Percentiles rank a stretch among this genome's conserved stretches.
Evolutionary conservation across 1,140 invertebrate species (phyloP).

Genomic region (Drosophila punjabiensis): DNA sequence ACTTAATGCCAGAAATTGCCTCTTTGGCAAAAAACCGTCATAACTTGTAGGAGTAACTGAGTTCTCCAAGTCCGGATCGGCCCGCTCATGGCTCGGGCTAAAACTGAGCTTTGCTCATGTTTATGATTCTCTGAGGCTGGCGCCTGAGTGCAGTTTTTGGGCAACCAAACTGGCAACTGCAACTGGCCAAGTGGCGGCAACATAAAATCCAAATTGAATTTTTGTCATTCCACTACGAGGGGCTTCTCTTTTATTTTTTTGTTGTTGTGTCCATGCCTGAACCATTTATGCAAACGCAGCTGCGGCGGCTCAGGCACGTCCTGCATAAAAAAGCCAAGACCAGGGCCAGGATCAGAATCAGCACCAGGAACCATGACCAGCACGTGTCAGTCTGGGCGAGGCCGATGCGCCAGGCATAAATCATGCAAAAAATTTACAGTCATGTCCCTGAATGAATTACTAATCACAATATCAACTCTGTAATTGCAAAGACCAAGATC

Average conservation of each 20-base stretch:
- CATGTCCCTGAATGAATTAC: constrained; percentile 42
- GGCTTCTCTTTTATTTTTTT: not conserved
- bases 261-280: constrained; percentile 36
- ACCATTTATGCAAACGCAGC: constrained; percentile 79
- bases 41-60: constrained; percentile 68
- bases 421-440: constrained; percentile 43
- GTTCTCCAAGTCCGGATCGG: constrained; percentile 3
- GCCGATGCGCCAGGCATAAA: constrained; percentile 52
- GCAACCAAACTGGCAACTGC: not conserved
- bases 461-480: constrained; percentile 50
- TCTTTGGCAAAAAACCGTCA: constrained; percentile 54
- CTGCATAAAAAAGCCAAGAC: constrained; percentile 38
- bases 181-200: constrained; percentile 29
- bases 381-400: constrained; percentile 38
- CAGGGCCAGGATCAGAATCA: not conserved
- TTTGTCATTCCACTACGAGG: constrained; percentile 49
- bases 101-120: constrained; percentile 61
- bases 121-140: constrained; percentile 56
- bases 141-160: constrained; percentile 40
- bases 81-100: constrained; percentile 10
- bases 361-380: constrained; percentile 11
- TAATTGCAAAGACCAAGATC: constrained; percentile 31
- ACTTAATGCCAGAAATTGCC: constrained; percentile 61
- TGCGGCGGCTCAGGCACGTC: constrained; percentile 69
- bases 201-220: constrained; percentile 80